A percentile compares a stretch with the other conserved stretches of the same genome.
phyloP scores from a whole-genome alignment of 2,888 invertebrate species.

The Meteorus cinctellus region DNA sequence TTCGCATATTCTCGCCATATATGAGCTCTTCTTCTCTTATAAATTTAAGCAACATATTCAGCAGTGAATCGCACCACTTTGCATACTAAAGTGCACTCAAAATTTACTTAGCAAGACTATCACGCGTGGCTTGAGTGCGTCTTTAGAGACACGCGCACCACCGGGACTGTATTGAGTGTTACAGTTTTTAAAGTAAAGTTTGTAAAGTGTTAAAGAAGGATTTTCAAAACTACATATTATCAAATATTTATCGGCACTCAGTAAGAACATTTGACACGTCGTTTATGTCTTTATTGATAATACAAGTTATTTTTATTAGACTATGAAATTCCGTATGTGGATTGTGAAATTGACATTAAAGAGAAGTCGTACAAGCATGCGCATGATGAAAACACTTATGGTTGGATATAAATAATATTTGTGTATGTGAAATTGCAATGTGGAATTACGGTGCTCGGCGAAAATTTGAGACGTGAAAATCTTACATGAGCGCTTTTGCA shows the following conservation, averaged over 20 bases:
- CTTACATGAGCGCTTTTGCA: not conserved
- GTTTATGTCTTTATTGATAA: constrained; percentile 4
- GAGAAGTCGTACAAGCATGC: not conserved
- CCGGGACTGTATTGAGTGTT: not conserved
- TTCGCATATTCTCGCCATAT: constrained; percentile 22
- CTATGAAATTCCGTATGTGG: not conserved
- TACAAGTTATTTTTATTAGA: constrained; percentile 2
- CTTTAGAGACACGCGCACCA: constrained; percentile 23
- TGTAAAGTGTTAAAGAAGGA: constrained; percentile 36
- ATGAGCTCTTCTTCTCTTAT: not conserved
- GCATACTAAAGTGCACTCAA: constrained; percentile 49
- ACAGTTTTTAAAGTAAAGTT: constrained; percentile 6
- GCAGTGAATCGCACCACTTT: constrained; percentile 41
- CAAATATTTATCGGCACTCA: constrained; percentile 17
- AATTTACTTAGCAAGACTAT: constrained; percentile 45
- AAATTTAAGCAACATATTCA: constrained; percentile 11
- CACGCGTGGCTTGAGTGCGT: constrained; percentile 40
- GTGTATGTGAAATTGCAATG: not conserved
- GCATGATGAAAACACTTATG: not conserved
- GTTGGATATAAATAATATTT: not conserved
- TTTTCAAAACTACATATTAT: constrained; percentile 41
- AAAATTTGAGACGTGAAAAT: constrained; percentile 16
- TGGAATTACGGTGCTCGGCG: not conserved
- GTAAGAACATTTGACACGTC: constrained; percentile 16
- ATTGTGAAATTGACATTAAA: not conserved